Evolutionary conservation across 2,888 invertebrate genomes (phyloP), one percentile per base, ranked within the genome.

Genomic region (Drosophila macrospina): DNA sequence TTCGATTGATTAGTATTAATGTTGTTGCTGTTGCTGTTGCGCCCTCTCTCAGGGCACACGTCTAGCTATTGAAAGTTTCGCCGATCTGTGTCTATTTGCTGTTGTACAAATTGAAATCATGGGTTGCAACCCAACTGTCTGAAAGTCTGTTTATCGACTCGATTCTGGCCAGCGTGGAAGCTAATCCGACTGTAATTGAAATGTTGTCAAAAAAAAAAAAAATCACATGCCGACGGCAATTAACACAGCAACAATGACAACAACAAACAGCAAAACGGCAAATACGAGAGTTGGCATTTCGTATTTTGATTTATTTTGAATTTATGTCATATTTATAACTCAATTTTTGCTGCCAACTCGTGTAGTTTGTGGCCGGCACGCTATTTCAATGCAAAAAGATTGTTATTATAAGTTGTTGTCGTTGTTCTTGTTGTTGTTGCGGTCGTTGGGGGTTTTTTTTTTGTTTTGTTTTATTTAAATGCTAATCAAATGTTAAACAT

Each of bases 201-300:
- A 79, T 81, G 77, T 79, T 84, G 59, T 66, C 59, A 32, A 65
- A 16, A 57, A 60, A 61, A 32, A 65, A 16, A 57, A 60, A 61
- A 67, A 80, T 81, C 80, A 86, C 80, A 86, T 87, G 85, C 78
- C 74, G 69, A 37, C 48, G 62, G 50, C 83, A 87, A 87, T 87
- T 85, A 85, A 69, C 83, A 82, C 70, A 66, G 50, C 37, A 56
- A 26, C 28, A 62, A 67, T 34, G 39, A 36, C 44, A 44, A 52
- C 37, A 51, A 39, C 26, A 37, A 30, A 28, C 28, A 28, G 4
- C 28, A 28, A 28, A 45, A 47, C 34, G 10, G 44, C 39, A 76
- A 66, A 61, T 55, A 45, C 39, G 26, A 26, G 51, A 42, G 65
- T 64, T 64, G 52, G 63, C 69, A 65, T 64, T 66, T 72, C 30